Base-by-base conservation (phyloP, 2,113 vertebrate species). In the Syngnathus scovelli region DNA sequence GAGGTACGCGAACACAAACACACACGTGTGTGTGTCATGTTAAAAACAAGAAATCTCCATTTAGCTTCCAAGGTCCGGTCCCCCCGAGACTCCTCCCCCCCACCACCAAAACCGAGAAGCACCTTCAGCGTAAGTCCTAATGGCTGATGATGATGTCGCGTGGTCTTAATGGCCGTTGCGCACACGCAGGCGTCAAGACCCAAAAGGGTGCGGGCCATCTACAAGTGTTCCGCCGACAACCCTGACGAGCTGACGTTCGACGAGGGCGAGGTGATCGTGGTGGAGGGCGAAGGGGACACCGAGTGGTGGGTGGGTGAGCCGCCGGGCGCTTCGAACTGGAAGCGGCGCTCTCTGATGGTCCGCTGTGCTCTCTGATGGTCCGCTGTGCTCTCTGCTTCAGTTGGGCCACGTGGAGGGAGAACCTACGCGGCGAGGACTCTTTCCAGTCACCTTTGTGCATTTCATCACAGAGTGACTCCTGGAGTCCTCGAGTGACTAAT, bases 381-480 rank as follows among this genome's bases (percentile, higher is more conserved):
- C 38, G 15, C 46, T 46, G 8, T 16, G 6, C 41, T 51, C 44
- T 58, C 44, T 58, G 37, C 75, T 64, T 67, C 12, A 99, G 96
- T 83, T 98, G 2, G 96, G 96, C 15, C 92, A 99, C 73, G 80
- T 99, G n/a, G 96, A 99, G 27, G 93, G 89, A 7, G 94, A 99
- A 1, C 94, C 95, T 0, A 82, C 75, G 61, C 91, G 94, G 58
- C 93, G 89, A 74, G 96, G 96, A 67, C 94, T 80, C 5, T 99
- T 99, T 72, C 96, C 96, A 0, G 90, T 98, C 55, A 94, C 95
- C 3, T 99, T 99, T 49, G 96, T 99, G 78, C 96, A 98, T 93
- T 94, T 98, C 90, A 93, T 95, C 79, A 92, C 92, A 5, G 95
- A 99, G 82, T 99, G 87, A 94, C 12, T 60, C 5, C 1, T 1